Evolutionary conservation across 2,888 invertebrate genomes (phyloP).

Genomic region (Silvanus unidentatus): DNA sequence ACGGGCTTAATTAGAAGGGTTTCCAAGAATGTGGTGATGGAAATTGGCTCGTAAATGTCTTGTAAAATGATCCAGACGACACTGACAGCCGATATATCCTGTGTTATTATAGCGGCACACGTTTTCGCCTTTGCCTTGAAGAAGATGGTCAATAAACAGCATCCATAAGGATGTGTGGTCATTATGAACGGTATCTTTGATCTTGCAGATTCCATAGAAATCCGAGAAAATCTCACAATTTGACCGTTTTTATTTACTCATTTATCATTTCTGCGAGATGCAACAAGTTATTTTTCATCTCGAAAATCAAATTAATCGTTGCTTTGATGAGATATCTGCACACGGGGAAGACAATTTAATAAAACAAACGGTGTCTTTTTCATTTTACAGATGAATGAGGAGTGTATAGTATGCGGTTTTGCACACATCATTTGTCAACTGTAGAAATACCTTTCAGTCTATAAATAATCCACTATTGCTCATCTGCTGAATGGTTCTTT

Average conservation of each 20-base stretch:
- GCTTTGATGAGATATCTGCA: too few species aligned
- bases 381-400: conserved; percentile 29
- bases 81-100: conserved; percentile 8
- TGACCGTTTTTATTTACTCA: conserved; percentile 1
- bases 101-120: conserved; percentile 1
- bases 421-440: conserved; percentile 30
- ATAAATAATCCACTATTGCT: conserved; percentile 25
- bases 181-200: conserved; percentile 25
- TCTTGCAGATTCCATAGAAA: conserved; percentile 23
- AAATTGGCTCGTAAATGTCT: too few species aligned
- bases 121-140: too few species aligned
- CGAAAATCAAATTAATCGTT: too few species aligned
- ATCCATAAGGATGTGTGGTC: conserved; percentile 19
- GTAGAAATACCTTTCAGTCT: conserved; percentile 24
- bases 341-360: conserved; percentile 9
- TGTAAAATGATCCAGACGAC: too few species aligned
- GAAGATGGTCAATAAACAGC: too few species aligned
- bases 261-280: too few species aligned
- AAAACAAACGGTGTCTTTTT: conserved; percentile 18
- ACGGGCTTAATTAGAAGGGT: too few species aligned
- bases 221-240: conserved; percentile 23
- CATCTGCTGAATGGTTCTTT: too few species aligned
- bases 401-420: conserved; percentile 17
- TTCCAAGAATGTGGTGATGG: too few species aligned
- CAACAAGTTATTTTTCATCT: too few species aligned